These are phyloP conservation scores for Trypoxylus dichotomus DNA, from an alignment of 1,140 invertebrate species.

Conservation along the genomic window DNA sequence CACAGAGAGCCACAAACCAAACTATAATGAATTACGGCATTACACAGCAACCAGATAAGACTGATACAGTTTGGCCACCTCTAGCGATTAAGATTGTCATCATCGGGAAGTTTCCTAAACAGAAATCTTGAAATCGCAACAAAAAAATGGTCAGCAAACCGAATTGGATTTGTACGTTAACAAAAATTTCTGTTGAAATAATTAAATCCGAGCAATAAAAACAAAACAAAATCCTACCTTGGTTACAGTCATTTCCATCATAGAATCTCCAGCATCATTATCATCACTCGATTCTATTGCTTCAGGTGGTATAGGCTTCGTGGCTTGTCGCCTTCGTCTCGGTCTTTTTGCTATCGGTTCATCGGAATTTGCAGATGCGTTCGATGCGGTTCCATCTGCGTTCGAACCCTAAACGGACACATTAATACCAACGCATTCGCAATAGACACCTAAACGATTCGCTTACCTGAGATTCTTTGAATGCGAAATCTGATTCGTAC, in stretches of 20 bases:
- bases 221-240: background rate
- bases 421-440: background rate
- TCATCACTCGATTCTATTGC: background rate
- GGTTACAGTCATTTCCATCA: slow-evolving; percentile 20
- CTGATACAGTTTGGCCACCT: slow-evolving; percentile 10
- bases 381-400: background rate
- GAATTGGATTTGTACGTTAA: too few species aligned
- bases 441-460: background rate
- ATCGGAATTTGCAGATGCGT: slow-evolving; percentile 33
- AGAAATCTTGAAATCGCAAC: background rate
- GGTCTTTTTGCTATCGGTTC: slow-evolving; percentile 44
- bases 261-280: slow-evolving; percentile 2
- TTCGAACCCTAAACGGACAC: background rate
- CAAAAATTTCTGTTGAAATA: too few species aligned
- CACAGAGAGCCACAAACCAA: slow-evolving; percentile 13
- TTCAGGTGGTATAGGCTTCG: background rate
- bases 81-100: background rate
- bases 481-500: slow-evolving; percentile 32
- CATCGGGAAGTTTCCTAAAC: background rate
- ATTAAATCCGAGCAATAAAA: too few species aligned
- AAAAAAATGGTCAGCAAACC: too few species aligned
- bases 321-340: slow-evolving; percentile 41
- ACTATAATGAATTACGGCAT: background rate
- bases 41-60: slow-evolving; percentile 6
- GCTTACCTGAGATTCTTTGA: slow-evolving; percentile 18